Evolutionary conservation across 2,797 vertebrate genomes (phyloP), one percentile per base, ranked within the genome.

Genomic region (Cuniculus paca): DNA sequence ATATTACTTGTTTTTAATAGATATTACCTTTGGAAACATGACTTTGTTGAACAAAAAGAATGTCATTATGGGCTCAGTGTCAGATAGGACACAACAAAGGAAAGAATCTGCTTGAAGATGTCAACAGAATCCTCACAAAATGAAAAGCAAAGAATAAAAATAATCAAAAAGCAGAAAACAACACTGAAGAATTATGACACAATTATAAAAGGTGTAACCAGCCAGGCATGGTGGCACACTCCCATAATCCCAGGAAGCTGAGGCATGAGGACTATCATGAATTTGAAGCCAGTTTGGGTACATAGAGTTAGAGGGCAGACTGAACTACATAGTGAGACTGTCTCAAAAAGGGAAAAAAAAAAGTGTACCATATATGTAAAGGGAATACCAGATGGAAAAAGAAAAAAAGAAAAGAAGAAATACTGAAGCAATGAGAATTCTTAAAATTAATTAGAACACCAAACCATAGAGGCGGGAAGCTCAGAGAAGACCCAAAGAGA

Each of bases 11-110:
- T 78, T 95, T 26, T 95, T 94, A 93, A 48, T 94, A 97, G 75
- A 77, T 96, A 93, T 97, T 97, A 95, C 94, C 98, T 98, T 95
- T 97, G 97, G 84, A 78, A 96, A 97, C 92, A 83, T 92, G 85
- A 82, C 52, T 94, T 42, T 9, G 36, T 95, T 96, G 95, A 97
- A 95, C 10, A 74, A 42, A 72, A 74, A 74, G 48, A 70, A 90
- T 80, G 61, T 70, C 9, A 56, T 90, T 14, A 56, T 45, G 36
- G 39, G 50, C 20, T 80, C 61, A 45, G 70, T 22, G 34, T 39
- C 56, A n/a, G 28, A 88, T 39, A 75, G 31, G 54, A 48, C 20
- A 75, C 31, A 60, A 75, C 5, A 22, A 34, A 75, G 36, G 60
- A 81, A 81, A 81, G 77, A 81, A 39, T 28, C 20, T 63, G 31